phyloP scores from a whole-genome alignment of 1,140 invertebrate genomes.

The Heliconius eleuchia region DNA sequence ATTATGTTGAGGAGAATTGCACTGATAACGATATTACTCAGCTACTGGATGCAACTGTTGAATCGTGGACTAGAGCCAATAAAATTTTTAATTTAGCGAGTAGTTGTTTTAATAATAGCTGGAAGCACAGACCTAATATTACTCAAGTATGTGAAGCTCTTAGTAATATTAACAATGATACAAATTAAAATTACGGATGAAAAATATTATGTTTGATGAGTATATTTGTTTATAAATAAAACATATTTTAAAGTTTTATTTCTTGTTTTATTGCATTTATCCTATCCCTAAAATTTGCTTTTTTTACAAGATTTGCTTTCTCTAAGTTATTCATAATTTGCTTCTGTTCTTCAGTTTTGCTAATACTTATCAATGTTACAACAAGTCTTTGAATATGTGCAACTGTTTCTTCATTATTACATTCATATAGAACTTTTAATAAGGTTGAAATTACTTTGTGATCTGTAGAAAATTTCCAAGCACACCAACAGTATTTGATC shows the following conservation, averaged over 20 bases:
- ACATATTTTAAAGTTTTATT: slow-evolving; percentile 19
- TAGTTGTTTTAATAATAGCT: slow-evolving; percentile 53
- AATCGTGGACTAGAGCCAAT: slow-evolving; percentile 57
- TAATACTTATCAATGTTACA: slow-evolving; percentile 52
- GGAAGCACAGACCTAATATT: slow-evolving; percentile 59
- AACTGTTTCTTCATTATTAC: slow-evolving; percentile 41
- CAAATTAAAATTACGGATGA: slow-evolving; percentile 2
- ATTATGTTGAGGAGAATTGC: slow-evolving; percentile 61
- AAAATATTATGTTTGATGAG: slow-evolving; percentile 4
- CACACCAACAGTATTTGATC: slow-evolving; percentile 64
- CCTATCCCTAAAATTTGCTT: slow-evolving; percentile 18
- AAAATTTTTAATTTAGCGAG: slow-evolving; percentile 58
- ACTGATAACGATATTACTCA: slow-evolving; percentile 49
- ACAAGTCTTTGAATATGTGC: slow-evolving; percentile 50
- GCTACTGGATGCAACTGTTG: slow-evolving; percentile 53
- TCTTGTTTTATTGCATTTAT: slow-evolving; percentile 33
- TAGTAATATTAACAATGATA: slow-evolving; percentile 41
- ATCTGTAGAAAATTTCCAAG: slow-evolving; percentile 58
- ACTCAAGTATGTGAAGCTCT: slow-evolving; percentile 57
- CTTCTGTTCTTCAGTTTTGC: slow-evolving; percentile 50
- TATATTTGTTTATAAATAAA: slow-evolving; percentile 20
- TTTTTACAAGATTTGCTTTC: slow-evolving; percentile 24
- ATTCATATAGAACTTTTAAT: slow-evolving; percentile 59
- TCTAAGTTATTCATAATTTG: slow-evolving; percentile 39
- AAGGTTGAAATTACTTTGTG: slow-evolving; percentile 54